Evolutionary conservation across 2,797 vertebrate species (phyloP).

Genomic region (Sebastes iracundus): DNA sequence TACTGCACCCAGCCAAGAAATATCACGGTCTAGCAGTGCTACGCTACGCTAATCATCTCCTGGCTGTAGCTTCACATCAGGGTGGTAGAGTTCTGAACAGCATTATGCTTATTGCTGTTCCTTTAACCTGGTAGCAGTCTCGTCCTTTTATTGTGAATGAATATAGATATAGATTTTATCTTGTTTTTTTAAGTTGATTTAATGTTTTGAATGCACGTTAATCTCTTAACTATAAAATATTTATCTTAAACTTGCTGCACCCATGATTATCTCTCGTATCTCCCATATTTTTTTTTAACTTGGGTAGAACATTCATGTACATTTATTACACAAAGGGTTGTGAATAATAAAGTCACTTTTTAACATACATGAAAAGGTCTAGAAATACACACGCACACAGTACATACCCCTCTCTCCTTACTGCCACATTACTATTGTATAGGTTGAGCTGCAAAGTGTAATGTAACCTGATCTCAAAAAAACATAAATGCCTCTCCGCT

Average conservation of each 20-base stretch:
- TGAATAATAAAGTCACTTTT: neutral
- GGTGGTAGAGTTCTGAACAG: neutral
- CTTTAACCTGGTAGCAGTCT: neutral
- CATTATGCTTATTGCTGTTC: neutral
- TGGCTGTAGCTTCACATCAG: neutral
- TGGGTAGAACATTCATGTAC: neutral
- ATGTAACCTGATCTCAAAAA: conserved; percentile 13
- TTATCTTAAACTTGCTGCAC: neutral
- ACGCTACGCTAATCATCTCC: neutral
- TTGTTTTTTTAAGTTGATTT: neutral
- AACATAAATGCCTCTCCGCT: neutral
- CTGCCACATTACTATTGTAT: neutral
- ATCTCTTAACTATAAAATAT: neutral
- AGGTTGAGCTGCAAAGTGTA: conserved; percentile 12
- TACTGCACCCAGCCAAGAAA: too few relatives aligned
- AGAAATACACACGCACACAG: neutral
- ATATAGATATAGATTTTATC: neutral
- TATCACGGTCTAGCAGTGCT: too few relatives aligned
- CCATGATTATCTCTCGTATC: neutral
- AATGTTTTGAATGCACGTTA: neutral
- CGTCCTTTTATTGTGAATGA: neutral
- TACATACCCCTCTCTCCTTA: neutral
- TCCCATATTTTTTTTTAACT: neutral
- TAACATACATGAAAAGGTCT: neutral
- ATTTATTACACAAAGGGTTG: neutral